Base-by-base conservation (phyloP, 2,113 vertebrate genomes). In the Calyptommatus sinebrachiatus region DNA sequence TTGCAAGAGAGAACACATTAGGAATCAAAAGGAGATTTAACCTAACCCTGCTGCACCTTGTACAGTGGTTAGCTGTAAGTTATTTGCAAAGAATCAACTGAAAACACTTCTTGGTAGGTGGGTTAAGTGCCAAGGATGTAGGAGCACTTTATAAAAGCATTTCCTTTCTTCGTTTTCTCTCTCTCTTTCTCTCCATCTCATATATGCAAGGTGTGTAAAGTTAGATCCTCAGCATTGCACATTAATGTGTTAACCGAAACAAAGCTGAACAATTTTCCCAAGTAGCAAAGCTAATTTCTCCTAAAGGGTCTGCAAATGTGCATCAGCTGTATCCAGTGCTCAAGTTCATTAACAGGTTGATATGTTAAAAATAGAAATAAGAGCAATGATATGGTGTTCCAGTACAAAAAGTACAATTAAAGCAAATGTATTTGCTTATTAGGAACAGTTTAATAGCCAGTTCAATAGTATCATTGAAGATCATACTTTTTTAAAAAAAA, bases 1-100 rank as follows among this genome's bases (percentile, higher is more conserved):
- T 89, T 89, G 66, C 76, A 77, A 81, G 91, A 31, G 71, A 83
- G 77, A 86, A 79, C 72, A 88, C 28, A 0, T 88, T 86, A 81
- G 50, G 81, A 81, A 91, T 82, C 87, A 91, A 92, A 93, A 91
- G 85, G 84, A 2, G 0, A 61, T 91, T 93, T 91, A 88, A 8
- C 72, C 79, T 90, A 92, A 91, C 90, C 82, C 81, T 79, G 2
- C 62, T 82, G 83, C 91, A 90, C 89, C 85, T 81, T 77, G 88
- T 84, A n/a, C n/a, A n/a, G 74, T 88, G 83, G 76, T 65, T 92
- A 88, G 88, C 72, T 87, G 63, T 81, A 87, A 82, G 73, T 86
- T 87, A 86, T 87, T 82, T 92, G 57, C 35, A 85, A 87, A 81
- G 73, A 85, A 78, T 48, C 21, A 26, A 80, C 70, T 87, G 85